Percentiles rank a stretch among this genome's conserved stretches.
phyloP scores from a whole-genome alignment of 1,140 invertebrate genomes.

The Aphelenchoides fujianensis region DNA sequence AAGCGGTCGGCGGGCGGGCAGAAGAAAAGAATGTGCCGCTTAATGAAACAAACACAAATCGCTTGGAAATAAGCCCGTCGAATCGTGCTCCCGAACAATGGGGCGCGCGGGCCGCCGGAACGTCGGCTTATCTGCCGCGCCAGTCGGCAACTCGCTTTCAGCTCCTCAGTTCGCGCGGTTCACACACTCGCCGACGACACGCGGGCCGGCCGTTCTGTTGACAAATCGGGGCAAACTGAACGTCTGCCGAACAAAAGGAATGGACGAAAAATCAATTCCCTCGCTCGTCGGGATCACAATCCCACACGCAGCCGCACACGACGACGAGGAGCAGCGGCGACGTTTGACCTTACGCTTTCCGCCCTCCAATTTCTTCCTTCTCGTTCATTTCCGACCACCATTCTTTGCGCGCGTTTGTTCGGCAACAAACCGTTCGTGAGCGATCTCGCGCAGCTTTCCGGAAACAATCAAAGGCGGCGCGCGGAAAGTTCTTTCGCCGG shows the following conservation, averaged over 20 bases:
- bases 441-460: constrained; percentile 1
- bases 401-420: constrained; percentile 5
- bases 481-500: no score
- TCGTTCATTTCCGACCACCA: background rate
- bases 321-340: no score
- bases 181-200: no score
- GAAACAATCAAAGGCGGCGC: constrained; percentile 6
- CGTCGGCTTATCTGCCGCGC: constrained; percentile 1
- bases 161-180: no score
- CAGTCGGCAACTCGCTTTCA: no score
- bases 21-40: background rate
- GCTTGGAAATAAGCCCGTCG: background rate
- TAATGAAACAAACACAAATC: constrained; percentile 6
- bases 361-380: background rate
- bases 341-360: constrained; percentile 1
- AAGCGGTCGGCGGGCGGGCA: background rate
- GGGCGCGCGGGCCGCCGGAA: no score
- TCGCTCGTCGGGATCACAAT: background rate
- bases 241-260: background rate
- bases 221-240: background rate
- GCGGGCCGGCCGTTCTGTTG: background rate
- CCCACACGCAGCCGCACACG: background rate
- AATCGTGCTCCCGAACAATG: background rate
- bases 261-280: background rate
- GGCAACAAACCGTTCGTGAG: background rate